Percentiles rank a stretch among this genome's conserved stretches.
Conservation (phyloP, 2,113 vertebrate species). For the Leiothrix lutea region DNA sequence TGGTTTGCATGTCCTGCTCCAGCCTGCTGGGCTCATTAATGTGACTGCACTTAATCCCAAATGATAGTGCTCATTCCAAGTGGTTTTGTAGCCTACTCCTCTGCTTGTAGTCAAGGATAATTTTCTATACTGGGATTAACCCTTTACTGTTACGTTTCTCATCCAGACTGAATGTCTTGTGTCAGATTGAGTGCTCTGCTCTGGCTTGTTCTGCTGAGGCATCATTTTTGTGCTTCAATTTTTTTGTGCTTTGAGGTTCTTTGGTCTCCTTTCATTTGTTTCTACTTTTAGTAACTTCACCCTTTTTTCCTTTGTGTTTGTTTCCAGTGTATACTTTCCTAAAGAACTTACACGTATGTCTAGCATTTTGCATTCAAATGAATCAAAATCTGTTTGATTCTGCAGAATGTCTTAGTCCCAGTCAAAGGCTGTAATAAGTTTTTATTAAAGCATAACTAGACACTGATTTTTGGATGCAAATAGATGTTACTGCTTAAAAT, state of each 20-base stretch:
- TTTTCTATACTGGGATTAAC: not conserved
- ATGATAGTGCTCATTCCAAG: not conserved
- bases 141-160: not conserved
- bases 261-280: not conserved
- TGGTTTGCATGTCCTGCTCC: not conserved
- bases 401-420: not conserved
- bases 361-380: not conserved
- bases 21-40: not conserved
- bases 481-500: not conserved
- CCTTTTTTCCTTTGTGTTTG: not conserved
- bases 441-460: not conserved
- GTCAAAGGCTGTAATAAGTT: not conserved
- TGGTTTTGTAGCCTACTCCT: not conserved
- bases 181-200: not conserved
- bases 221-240: not conserved
- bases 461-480: not conserved
- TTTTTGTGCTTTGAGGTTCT: not conserved
- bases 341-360: not conserved
- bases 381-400: not conserved
- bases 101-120: not conserved
- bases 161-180: not conserved
- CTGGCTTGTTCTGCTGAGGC: not conserved
- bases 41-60: not conserved
- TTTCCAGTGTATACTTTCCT: not conserved
- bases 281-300: not conserved